These are phyloP conservation scores for Kuschelorhynchus macadamiae DNA, from an alignment of 2,888 invertebrate species.

Conservation along the genomic window DNA sequence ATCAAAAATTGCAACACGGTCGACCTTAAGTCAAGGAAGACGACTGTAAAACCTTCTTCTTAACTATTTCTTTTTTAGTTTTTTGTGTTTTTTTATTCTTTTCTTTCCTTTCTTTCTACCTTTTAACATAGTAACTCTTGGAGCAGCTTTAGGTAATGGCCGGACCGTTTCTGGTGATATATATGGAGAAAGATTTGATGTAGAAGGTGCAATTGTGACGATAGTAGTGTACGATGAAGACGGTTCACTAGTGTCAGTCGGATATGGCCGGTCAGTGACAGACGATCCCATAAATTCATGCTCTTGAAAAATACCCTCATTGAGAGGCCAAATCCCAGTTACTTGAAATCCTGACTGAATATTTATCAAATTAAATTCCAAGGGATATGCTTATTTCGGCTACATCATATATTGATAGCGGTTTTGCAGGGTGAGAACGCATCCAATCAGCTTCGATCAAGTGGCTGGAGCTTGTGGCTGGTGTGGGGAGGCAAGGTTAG, in stretches of 20 bases:
- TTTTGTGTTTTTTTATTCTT: neutral
- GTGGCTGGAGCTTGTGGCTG: neutral
- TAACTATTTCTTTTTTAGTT: neutral
- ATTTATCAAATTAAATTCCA: neutral
- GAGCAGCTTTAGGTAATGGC: too few relatives aligned
- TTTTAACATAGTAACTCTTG: too few relatives aligned
- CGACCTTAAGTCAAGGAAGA: too few relatives aligned
- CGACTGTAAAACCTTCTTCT: neutral
- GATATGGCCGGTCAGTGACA: neutral
- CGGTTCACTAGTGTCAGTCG: neutral
- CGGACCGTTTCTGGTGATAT: too few relatives aligned
- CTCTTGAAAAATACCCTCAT: neutral
- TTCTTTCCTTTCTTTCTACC: neutral
- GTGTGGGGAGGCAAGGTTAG: slow-evolving; percentile 1
- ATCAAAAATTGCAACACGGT: neutral
- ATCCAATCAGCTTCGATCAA: neutral
- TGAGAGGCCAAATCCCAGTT: neutral
- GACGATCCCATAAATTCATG: slow-evolving; percentile 3
- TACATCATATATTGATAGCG: neutral
- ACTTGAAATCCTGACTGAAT: neutral
- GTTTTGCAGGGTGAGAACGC: slow-evolving; percentile 3
- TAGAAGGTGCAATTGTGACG: neutral
- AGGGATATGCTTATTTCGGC: neutral
- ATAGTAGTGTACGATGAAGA: neutral
- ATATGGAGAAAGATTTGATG: too few relatives aligned